Conservation (phyloP, 2,888 invertebrate genomes). For the Phengaris alcon region DNA sequence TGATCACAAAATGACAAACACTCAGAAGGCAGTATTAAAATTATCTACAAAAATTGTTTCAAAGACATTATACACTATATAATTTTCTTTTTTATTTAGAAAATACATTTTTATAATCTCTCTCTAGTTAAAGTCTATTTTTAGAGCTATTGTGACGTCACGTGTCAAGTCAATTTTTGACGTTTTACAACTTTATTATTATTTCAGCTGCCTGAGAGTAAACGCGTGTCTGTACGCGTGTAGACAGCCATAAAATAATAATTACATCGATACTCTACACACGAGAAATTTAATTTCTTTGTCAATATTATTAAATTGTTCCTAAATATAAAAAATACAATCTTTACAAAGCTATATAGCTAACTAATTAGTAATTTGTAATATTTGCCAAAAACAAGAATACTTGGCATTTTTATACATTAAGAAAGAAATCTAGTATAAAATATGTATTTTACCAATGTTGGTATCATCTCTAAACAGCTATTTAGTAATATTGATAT, state of each 20-base stretch:
- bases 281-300: not conserved
- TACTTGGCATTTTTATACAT: not conserved
- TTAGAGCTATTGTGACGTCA: not conserved
- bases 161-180: not conserved
- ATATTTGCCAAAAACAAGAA: not conserved
- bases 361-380: not conserved
- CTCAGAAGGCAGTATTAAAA: conserved; percentile 34
- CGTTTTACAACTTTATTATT: not conserved
- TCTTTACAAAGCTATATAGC: not conserved
- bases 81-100: not conserved
- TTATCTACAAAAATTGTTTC: conserved; percentile 19
- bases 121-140: not conserved
- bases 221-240: conserved; percentile 13
- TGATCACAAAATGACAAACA: conserved; percentile 35
- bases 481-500: conserved; percentile 12
- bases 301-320: not conserved
- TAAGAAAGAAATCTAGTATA: conserved; percentile 3
- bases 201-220: not conserved
- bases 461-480: conserved; percentile 4
- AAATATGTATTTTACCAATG: too few species aligned
- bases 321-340: not conserved
- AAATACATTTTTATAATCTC: conserved; percentile 24
- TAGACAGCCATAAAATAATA: not conserved
- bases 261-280: not conserved
- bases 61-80: not conserved